Conservation (phyloP, 2,113 vertebrate species). For the Myodes glareolus region DNA sequence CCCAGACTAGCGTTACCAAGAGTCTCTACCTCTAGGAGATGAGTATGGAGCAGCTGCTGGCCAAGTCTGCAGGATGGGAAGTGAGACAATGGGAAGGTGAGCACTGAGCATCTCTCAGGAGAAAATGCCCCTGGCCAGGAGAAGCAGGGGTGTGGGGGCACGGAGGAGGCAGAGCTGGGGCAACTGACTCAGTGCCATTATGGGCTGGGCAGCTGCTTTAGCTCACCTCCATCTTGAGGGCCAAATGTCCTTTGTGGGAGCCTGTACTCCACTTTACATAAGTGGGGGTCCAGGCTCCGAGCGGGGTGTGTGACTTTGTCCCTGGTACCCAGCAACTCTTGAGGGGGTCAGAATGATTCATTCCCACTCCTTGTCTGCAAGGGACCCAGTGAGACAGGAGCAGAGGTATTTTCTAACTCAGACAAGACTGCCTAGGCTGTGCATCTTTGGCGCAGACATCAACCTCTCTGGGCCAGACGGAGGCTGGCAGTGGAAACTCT, state of each 20-base stretch:
- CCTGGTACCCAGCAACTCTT: background rate
- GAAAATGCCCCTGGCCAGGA: background rate
- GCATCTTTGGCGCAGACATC: background rate
- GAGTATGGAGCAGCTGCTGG: rapidly evolving
- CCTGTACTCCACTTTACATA: background rate
- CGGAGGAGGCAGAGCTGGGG: background rate
- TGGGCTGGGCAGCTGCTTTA: too few relatives aligned
- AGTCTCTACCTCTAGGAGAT: background rate
- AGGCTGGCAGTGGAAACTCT: background rate
- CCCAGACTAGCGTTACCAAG: background rate
- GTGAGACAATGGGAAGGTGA: rapidly evolving
- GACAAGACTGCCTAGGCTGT: background rate
- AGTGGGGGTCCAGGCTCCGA: background rate
- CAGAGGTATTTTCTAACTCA: too few relatives aligned
- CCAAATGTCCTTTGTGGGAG: background rate
- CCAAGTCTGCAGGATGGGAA: background rate
- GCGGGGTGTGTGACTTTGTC: background rate
- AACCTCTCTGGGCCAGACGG: background rate
- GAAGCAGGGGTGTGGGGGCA: background rate
- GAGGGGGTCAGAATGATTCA: background rate
- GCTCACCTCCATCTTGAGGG: background rate
- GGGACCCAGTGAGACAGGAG: background rate
- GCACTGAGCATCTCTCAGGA: background rate
- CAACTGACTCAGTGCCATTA: background rate
- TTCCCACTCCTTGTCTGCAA: background rate